Conservation (phyloP, 1,140 invertebrate genomes). For the Drosophila albomicans region DNA sequence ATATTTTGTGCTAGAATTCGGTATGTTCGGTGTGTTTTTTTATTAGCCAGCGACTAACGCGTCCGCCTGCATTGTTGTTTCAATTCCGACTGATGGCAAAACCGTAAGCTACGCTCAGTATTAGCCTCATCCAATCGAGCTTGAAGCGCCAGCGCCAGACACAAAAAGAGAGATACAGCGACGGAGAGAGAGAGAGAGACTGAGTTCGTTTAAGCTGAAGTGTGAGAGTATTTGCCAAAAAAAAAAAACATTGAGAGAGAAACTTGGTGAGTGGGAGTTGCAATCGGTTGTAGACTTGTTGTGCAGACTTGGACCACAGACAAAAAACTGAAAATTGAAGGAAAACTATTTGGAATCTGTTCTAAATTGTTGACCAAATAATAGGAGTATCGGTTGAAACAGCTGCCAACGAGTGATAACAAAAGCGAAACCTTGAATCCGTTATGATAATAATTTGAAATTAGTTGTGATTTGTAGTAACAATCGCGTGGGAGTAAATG, state of each 20-base stretch:
- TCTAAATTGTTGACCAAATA: neutral
- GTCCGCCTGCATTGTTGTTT: slow-evolving; percentile 79
- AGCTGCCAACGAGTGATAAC: neutral
- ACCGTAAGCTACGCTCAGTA: slow-evolving; percentile 55
- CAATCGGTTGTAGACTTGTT: slow-evolving; percentile 7
- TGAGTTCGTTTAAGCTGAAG: slow-evolving; percentile 1
- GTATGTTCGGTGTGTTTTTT: slow-evolving; percentile 20
- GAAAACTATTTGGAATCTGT: neutral
- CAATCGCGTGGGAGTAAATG: neutral
- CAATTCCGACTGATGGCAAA: slow-evolving; percentile 70
- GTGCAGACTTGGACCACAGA: slow-evolving; percentile 1
- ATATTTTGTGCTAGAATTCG: slow-evolving; percentile 4
- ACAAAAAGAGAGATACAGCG: neutral
- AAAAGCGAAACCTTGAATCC: neutral
- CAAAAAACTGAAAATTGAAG: slow-evolving; percentile 1
- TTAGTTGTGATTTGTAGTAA: neutral
- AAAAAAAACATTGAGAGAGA: slow-evolving; percentile 44
- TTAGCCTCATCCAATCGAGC: slow-evolving; percentile 51
- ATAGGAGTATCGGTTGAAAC: neutral
- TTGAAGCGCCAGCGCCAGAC: slow-evolving; percentile 47
- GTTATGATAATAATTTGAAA: no score
- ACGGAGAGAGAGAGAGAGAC: neutral
- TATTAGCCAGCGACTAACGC: slow-evolving; percentile 64
- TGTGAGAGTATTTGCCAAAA: slow-evolving; percentile 55
- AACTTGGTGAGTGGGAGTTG: slow-evolving; percentile 47